Evolutionary conservation across 2,797 vertebrate genomes (phyloP).

Genomic region (Bovichtus variegatus): DNA sequence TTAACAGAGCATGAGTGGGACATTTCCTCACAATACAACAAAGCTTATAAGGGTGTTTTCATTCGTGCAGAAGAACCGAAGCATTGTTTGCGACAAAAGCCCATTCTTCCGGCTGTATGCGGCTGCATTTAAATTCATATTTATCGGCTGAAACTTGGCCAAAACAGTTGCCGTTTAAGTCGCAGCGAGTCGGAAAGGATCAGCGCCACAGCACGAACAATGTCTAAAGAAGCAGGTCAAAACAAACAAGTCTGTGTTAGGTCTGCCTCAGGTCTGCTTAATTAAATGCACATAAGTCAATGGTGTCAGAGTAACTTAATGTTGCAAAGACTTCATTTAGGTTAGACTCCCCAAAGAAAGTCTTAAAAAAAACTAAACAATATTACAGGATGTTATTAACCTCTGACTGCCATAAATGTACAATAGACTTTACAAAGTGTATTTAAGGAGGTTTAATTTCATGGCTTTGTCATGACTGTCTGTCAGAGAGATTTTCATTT

Average conservation of each 20-base stretch:
- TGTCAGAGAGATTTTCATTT: conserved; percentile 45
- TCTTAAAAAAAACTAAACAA: not conserved
- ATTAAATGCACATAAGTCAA: conserved; percentile 55
- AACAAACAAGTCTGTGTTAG: conserved; percentile 36
- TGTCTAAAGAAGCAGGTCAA: conserved; percentile 58
- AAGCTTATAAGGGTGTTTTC: conserved; percentile 12
- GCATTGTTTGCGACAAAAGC: conserved; percentile 46
- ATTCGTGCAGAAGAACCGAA: conserved; percentile 26
- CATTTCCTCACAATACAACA: conserved; percentile 11
- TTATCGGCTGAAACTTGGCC: conserved; percentile 34
- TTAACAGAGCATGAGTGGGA: conserved; percentile 7
- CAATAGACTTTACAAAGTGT: conserved; percentile 1
- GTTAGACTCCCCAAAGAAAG: conserved; percentile 33
- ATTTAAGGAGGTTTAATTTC: conserved; percentile 24
- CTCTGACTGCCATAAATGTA: conserved; percentile 1
- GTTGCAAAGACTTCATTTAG: conserved; percentile 33
- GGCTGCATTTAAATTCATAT: conserved; percentile 47
- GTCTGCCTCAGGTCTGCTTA: conserved; percentile 26
- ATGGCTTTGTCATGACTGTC: conserved; percentile 25
- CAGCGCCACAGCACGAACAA: conserved; percentile 38
- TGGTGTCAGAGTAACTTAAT: conserved; percentile 46
- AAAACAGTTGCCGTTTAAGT: conserved; percentile 32
- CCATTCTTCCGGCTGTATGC: conserved; percentile 36
- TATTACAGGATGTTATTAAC: not conserved
- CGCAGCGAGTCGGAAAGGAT: conserved; percentile 24